Evolutionary conservation across 2,888 invertebrate genomes (phyloP), one percentile per base, ranked within the genome.

Genomic region (Scaptomyza parva): DNA sequence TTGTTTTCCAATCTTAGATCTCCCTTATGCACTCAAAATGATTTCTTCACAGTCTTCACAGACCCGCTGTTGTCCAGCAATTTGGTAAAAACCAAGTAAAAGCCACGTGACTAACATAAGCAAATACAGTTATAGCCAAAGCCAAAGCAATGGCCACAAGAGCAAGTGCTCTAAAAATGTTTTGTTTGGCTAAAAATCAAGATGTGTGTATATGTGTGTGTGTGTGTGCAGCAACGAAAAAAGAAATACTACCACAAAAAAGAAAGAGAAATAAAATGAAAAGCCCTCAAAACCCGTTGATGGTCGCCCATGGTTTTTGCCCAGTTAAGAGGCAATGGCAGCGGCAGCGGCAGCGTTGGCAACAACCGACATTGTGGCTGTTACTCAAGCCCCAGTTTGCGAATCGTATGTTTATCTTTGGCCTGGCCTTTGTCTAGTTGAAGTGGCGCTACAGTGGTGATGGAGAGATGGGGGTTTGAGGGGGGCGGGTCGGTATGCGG

Each of bases 101-200:
- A 73, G 80, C 83, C 82, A 82, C 82, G 82, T 82, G 82, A 82
- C 82, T 82, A 82, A 86, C 82, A 82, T 82, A 83, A 83, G 64
- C 73, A 86, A 82, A 83, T 83, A 80, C 75, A 72, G 83, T 86
- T 79, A 70, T 67, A 67, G 80, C 64, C 72, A 63, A 39, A 37
- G 58, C 59, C 71, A 65, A 40, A 37, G 59, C 59, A 28, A 50
- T 61, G 52, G 63, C 57, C 60, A 33, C 48, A 61, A n/a, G n/a
- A n/a, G 48, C 80, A 69, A 83, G 78, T 78, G 67, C 80, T 82
- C 67, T 66, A 69, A 69, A 48, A 62, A 80, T 82, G 82, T 82
- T 82, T 86, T 82, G 82, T 82, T 82, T 82, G 86, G 82, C 85
- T n/a, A 86, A 86, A 86, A 82, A 82, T 82, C 82, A 82, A 82